Evolutionary conservation across 2,797 vertebrate species (phyloP), one percentile per base, ranked within the genome.

Genomic region (Apodemus agrarius): DNA sequence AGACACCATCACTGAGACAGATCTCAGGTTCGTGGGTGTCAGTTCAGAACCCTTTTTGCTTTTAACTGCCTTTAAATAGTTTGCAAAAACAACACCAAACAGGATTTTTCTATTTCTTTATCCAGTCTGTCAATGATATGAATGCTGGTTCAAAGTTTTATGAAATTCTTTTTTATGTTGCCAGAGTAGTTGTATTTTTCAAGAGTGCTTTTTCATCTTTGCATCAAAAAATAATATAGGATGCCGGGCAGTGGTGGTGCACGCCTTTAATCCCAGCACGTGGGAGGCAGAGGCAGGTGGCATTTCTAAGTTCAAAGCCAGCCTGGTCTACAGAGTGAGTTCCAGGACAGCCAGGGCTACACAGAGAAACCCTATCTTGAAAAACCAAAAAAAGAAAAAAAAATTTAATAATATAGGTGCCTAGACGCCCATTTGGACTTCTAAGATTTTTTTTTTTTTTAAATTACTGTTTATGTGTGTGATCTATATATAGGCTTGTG

Each of bases 1-100:
- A 83, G 99, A 99, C 87, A 99, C 99, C 19, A 99, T 99, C 97
- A 99, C 99, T 52, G 99, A 99, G 95, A 99, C 99, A 9, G 99
- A 99, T 97, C 99, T 99, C 94, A 99, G 99, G 99, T 99, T 97
- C 82, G 98, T 98, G 80, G 46, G 3, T 83, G 8, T 63, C 84
- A 89, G 92, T 96, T 93, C 63, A 75, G n/a, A 90, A 3, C 6
- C 82, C n/a, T 79, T 69, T 93, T 94, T 95, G 85, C 78, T 78
- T 97, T 96, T 78, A 89, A 69, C 52, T 67, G 13, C 21, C 65
- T 74, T 90, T 57, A 57, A 93, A 76, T 95, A 54, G 46, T 94
- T 92, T 63, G 54, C 54, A 82, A 67, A 93, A 74, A 57, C n/a
- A 93, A 11, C 74, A 67, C 24, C 65, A 81, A 91, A 49, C 7